Evolutionary conservation across 2,888 invertebrate genomes (phyloP).

Genomic region (Calameuta filiformis): DNA sequence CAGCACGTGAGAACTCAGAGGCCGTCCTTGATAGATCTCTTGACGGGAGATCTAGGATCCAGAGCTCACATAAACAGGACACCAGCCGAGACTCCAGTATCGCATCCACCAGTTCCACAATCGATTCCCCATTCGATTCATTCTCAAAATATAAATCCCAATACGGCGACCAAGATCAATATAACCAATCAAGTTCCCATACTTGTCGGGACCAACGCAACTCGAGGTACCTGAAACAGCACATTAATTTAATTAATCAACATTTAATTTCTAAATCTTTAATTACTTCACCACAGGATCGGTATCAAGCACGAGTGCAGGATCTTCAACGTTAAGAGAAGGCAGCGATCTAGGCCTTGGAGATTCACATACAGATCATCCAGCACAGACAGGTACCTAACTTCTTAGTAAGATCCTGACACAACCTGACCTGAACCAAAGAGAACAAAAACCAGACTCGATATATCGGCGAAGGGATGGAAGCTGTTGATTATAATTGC

Average conservation of each 20-base stretch:
- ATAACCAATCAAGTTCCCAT: neutral
- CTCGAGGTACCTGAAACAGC: neutral
- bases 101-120: slow-evolving; percentile 48
- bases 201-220: neutral
- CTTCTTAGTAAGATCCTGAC: neutral
- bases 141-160: slow-evolving; percentile 41
- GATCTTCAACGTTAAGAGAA: slow-evolving; percentile 56
- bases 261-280: neutral
- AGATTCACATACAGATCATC: slow-evolving; percentile 47
- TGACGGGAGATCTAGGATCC: slow-evolving; percentile 70
- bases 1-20: slow-evolving; percentile 70
- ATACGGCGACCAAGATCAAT: neutral
- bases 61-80: slow-evolving; percentile 56
- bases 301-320: slow-evolving; percentile 56
- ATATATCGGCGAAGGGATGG: neutral
- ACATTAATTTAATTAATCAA: neutral
- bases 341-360: slow-evolving; percentile 42
- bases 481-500: neutral
- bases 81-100: slow-evolving; percentile 56
- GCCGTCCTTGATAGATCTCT: slow-evolving; percentile 75
- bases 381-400: slow-evolving; percentile 50
- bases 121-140: slow-evolving; percentile 47
- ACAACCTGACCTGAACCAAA: neutral
- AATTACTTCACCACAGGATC: slow-evolving; percentile 48
- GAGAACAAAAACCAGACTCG: neutral